Evolutionary conservation across 2,888 invertebrate species (phyloP).

Genomic region (Philereme vetulata): DNA sequence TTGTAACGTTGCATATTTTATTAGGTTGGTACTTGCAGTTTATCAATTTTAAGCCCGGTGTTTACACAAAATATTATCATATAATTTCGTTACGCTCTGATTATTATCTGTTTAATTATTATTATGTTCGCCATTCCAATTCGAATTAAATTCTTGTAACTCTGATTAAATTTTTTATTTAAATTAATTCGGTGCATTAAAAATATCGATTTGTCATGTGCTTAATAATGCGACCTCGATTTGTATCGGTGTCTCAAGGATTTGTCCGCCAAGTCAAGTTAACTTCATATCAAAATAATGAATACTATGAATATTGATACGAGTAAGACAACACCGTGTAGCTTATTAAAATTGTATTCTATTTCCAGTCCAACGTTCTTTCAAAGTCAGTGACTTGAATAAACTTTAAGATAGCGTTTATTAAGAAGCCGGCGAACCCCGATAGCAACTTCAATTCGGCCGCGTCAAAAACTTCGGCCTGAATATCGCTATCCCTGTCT

Average conservation of each 20-base stretch:
- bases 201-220: conserved; percentile 35
- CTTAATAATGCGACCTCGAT: conserved; percentile 33
- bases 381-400: conserved; percentile 15
- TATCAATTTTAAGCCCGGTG: not conserved
- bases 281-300: conserved; percentile 15
- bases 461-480: too few species aligned
- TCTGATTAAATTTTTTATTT: conserved; percentile 21
- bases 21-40: not conserved
- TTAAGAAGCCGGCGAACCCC: too few species aligned
- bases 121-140: conserved; percentile 3
- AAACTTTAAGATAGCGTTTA: not conserved
- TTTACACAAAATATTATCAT: conserved; percentile 6
- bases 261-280: conserved; percentile 21
- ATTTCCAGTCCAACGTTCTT: conserved; percentile 4
- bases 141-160: conserved; percentile 13
- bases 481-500: too few species aligned
- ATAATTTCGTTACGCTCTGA: conserved; percentile 27
- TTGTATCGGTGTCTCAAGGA: conserved; percentile 35
- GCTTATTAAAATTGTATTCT: not conserved
- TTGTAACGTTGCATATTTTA: conserved; percentile 5
- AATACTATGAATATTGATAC: not conserved
- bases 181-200: conserved; percentile 27
- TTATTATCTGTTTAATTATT: conserved; percentile 26
- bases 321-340: not conserved
- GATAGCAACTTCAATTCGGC: too few species aligned